Evolutionary conservation across 2,888 invertebrate species (phyloP).

Genomic region (Parnassius mnemosyne): DNA sequence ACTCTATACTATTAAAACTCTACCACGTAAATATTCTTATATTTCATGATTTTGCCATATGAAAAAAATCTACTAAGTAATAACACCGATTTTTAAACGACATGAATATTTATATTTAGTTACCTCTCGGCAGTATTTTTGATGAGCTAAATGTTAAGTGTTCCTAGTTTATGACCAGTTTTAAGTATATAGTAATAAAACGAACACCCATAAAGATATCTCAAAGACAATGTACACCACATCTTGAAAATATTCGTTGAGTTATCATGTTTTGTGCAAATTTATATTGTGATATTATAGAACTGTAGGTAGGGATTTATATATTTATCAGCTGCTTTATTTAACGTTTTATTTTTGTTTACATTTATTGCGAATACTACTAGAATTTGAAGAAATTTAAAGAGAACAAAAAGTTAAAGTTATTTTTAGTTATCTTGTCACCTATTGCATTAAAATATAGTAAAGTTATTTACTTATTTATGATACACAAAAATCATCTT

Average conservation of each 20-base stretch:
- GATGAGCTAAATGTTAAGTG: constrained; percentile 12
- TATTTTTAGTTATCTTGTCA: too few species aligned
- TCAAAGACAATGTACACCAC: constrained; percentile 19
- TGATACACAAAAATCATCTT: too few species aligned
- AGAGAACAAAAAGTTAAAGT: too few species aligned
- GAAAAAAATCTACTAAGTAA: too few species aligned
- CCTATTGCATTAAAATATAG: too few species aligned
- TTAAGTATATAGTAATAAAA: constrained; percentile 23
- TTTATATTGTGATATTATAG: constrained; percentile 11
- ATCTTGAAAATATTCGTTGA: constrained; percentile 21
- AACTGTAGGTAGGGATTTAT: constrained; percentile 21
- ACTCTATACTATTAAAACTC: too few species aligned
- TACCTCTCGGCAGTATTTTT: constrained; percentile 16
- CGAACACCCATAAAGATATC: constrained; percentile 21
- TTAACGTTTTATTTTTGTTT: constrained; percentile 5
- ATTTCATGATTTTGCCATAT: too few species aligned
- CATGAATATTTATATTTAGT: constrained; percentile 8
- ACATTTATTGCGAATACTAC: neutral
- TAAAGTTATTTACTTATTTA: too few species aligned
- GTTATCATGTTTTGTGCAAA: constrained; percentile 18
- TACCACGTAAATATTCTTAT: too few species aligned
- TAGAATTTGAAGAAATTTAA: too few species aligned
- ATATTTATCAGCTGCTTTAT: constrained; percentile 5
- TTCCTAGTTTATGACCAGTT: constrained; percentile 14
- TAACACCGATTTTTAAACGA: neutral